These are phyloP conservation scores for Limnothrissa miodon DNA, from an alignment of 2,113 vertebrate species.

Conservation along the genomic window DNA sequence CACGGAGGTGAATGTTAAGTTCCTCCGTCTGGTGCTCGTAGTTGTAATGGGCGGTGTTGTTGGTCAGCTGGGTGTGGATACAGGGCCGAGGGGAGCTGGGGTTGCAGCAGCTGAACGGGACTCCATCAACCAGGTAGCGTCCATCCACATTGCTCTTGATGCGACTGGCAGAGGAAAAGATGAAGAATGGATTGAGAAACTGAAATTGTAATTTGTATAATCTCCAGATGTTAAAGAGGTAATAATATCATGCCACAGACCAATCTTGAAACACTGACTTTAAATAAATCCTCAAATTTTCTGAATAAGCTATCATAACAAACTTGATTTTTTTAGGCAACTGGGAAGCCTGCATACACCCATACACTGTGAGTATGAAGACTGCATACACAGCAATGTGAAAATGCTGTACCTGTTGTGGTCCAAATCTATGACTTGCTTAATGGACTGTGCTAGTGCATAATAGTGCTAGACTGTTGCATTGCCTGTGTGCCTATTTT, in stretches of 20 bases:
- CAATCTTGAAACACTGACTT: background rate
- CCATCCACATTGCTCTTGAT: constrained; percentile 81
- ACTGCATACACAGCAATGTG: too few relatives aligned
- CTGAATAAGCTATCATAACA: background rate
- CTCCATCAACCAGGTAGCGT: constrained; percentile 75
- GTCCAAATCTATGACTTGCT: too few relatives aligned
- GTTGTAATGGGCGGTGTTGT: constrained; percentile 79
- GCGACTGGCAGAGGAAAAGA: constrained; percentile 59
- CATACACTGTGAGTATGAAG: too few relatives aligned
- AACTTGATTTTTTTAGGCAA: background rate
- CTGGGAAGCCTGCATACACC: background rate
- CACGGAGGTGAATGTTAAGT: constrained; percentile 75
- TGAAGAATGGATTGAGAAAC: constrained; percentile 20
- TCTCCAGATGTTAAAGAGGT: background rate
- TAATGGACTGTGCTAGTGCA: too few relatives aligned
- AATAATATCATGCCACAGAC: background rate
- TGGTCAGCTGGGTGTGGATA: constrained; percentile 76
- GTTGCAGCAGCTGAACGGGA: constrained; percentile 82
- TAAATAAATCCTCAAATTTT: background rate
- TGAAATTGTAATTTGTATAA: background rate
- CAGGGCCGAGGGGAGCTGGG: constrained; percentile 78
- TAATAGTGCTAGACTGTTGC: too few relatives aligned
- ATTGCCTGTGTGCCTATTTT: background rate
- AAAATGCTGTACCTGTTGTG: too few relatives aligned
- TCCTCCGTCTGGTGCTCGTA: constrained; percentile 78